These are phyloP conservation scores for Alviniconcha marisindica DNA, from an alignment of 1,140 invertebrate species.

Conservation along the genomic window DNA sequence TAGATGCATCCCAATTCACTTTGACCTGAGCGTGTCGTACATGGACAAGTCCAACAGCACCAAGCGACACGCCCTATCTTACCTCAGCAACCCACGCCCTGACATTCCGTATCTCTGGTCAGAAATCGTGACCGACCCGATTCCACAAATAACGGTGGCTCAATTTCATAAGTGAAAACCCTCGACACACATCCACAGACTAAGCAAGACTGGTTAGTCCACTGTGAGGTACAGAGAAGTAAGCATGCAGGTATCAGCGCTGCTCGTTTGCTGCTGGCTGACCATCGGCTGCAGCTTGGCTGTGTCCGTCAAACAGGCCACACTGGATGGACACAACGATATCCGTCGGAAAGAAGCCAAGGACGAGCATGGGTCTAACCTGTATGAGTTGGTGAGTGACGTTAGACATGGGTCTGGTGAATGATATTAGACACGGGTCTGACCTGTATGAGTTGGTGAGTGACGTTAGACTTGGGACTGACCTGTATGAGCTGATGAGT, in stretches of 20 bases:
- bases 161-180: no score
- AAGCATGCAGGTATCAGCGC: no score
- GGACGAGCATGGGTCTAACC: neutral
- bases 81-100: neutral
- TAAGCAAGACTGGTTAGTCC: no score
- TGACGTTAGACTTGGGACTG: neutral
- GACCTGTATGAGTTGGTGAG: no score
- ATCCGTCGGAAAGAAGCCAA: neutral
- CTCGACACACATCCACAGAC: no score
- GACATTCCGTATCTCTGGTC: no score
- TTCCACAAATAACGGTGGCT: no score
- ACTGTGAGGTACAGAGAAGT: no score
- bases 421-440: no score
- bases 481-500: no score
- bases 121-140: no score
- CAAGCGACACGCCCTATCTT: neutral
- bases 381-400: constrained; percentile 13
- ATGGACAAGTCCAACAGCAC: neutral
- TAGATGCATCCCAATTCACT: neutral
- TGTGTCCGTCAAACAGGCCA: neutral
- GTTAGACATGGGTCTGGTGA: neutral
- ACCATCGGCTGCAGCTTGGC: neutral
- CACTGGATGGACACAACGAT: neutral
- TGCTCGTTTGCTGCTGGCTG: neutral
- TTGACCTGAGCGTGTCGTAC: neutral